Evolutionary conservation across 2,113 vertebrate species (phyloP), one percentile per base, ranked within the genome.

Genomic region (Indicator maculatus): DNA sequence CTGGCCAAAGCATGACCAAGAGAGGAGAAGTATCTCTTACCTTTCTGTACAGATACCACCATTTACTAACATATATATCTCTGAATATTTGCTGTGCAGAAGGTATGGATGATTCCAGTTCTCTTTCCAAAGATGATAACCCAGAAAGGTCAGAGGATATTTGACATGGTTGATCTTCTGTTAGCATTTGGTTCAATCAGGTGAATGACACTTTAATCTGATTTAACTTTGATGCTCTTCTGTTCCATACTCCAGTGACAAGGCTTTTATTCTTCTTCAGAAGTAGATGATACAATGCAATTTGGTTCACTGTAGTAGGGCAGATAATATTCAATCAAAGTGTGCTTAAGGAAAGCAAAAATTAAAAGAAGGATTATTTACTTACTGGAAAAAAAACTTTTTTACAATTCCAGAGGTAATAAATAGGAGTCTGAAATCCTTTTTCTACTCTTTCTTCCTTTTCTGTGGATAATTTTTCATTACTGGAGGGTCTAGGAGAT

Each of bases 401-500:
- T 88, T 41, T 77, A 59, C 12, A 83, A 55, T 88, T 96, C 70
- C 91, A 55, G 72, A 59, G 63, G 52, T 77, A 85, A 90, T 70
- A 89, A 92, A 93, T 50, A 61, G 33, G 21, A 79, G 20, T 27
- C 38, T 93, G 44, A 72, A 94, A 83, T 79, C 24, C 17, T 56
- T 96, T 85, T 84, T 86, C 41, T 94, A 86, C 26, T 33, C 4
- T 56, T 75, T 90, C 31, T 93, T 91, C 67, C 77, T 94, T 94
- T 94, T 11, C 5, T 11, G 44, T 81, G 87, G 44, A 64, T 80
- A 93, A 72, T 64, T 96, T 97, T 97, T 94, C 70, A 92, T 91
- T 93, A 85, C 44, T 16, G 26, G 60, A 80, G 39, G 12, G 20
- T 61, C 31, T 63, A 73, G 50, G 10, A 88, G 38, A 76, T 73